Percentiles rank a stretch among this genome's conserved stretches.
These are phyloP conservation scores for Gerris lacustris DNA, from an alignment of 2,888 invertebrate genomes.

Conservation along the genomic window DNA sequence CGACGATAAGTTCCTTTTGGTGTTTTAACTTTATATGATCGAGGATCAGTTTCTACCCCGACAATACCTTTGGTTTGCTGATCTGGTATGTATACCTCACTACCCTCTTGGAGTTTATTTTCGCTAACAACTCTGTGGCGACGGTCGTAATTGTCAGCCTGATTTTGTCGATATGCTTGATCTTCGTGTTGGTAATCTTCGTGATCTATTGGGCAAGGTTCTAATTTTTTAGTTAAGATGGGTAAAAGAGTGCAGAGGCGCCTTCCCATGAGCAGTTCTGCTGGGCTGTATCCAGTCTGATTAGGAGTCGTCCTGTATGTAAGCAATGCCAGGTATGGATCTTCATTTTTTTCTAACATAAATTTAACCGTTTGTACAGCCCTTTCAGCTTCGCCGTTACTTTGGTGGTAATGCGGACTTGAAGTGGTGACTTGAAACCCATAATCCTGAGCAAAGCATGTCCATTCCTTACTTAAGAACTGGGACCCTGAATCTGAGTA, in stretches of 20 bases:
- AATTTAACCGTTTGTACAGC: slow-evolving; percentile 10
- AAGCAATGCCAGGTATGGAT: neutral
- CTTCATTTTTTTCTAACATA: slow-evolving; percentile 5
- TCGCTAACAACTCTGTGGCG: neutral
- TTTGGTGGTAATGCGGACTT: slow-evolving; percentile 7
- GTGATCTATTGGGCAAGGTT: neutral
- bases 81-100: neutral
- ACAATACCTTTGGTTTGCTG: neutral
- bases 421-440: neutral
- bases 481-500: slow-evolving; percentile 9
- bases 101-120: neutral
- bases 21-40: neutral
- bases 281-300: neutral
- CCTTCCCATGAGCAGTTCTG: neutral
- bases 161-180: neutral
- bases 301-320: neutral
- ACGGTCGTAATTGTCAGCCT: neutral
- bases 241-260: neutral
- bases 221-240: neutral
- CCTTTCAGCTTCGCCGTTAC: slow-evolving; percentile 7
- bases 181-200: neutral
- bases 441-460: neutral
- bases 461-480: slow-evolving; percentile 4
- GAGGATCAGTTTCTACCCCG: neutral
- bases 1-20: neutral